Evolutionary conservation across 2,797 vertebrate genomes (phyloP), one percentile per base, ranked within the genome.

Genomic region (Sebastes steindachneri): DNA sequence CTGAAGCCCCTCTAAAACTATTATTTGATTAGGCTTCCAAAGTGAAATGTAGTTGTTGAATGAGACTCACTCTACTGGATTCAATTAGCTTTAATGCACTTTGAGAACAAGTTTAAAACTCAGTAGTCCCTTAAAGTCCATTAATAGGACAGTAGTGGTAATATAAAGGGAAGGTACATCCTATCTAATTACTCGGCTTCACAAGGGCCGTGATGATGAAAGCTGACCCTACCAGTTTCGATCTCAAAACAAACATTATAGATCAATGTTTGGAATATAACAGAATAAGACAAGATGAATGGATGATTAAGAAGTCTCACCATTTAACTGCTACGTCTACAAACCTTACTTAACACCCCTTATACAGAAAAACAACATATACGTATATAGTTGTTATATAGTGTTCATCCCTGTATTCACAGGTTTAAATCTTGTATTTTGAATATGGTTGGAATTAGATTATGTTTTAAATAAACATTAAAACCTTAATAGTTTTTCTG

Each of bases 41-140:
- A 48, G 1, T 12, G 64, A 66, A 48, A 67, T 53, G 65, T 9
- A 45, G 14, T 17, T 45, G 63, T 65, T n/a, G 25, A 28, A 14
- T 11, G 8, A 33, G 31, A 37, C 35, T 37, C 35, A 33, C 48
- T 14, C 9, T 1, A 21, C 66, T 23, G 67, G 29, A 68, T 68
- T 54, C 17, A 66, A n/a, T 26, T 28, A 19, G 41, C 5, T 66
- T 45, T 3, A 65, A 45, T 11, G 9, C 9, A 0, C 29, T n/a
- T 33, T n/a, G 17, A n/a, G 8, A 28, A 29, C 8, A 12, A 29
- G 8, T 59, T 0, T 28, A 28, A 23, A 64, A 41, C 11, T 14
- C 4, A 25, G 35, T 2, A 45, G 9, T 26, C 23, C 9, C 15
- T 28, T 37, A 37, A 37, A 37, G 0, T 37, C 35, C 0, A 1